These are phyloP conservation scores for fruit fly (Drosophila melanogaster) DNA, from an alignment of 1,140 invertebrate genomes.

Conservation along the genomic window Release_6_plus_ISO1_MT NT_033779.5:4703001-4703500, in stretches of 20 bases:
- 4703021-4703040: neutral
- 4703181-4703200: constrained; percentile 60
- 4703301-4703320: constrained; percentile 69
- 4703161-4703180: constrained; percentile 65
- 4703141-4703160: constrained; percentile 47
- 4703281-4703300: constrained; percentile 52
- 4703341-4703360: constrained; percentile 6
- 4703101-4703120: neutral
- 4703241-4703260: constrained; percentile 72
- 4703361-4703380: constrained; percentile 60
- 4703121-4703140: neutral
- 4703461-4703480: neutral
- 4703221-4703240: constrained; percentile 80
- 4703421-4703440: constrained; percentile 42
- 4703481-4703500: constrained; percentile 50
- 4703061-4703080: neutral
- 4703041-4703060: too few species aligned
- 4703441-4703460: constrained; percentile 36
- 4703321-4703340: constrained; percentile 1
- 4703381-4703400: constrained; percentile 73
- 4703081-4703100: neutral
- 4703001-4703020: neutral
- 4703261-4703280: neutral
- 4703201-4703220: constrained; percentile 70
- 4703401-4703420: constrained; percentile 41